Base-by-base conservation (phyloP, 2,888 invertebrate genomes). In the Bedellia somnulentella region DNA sequence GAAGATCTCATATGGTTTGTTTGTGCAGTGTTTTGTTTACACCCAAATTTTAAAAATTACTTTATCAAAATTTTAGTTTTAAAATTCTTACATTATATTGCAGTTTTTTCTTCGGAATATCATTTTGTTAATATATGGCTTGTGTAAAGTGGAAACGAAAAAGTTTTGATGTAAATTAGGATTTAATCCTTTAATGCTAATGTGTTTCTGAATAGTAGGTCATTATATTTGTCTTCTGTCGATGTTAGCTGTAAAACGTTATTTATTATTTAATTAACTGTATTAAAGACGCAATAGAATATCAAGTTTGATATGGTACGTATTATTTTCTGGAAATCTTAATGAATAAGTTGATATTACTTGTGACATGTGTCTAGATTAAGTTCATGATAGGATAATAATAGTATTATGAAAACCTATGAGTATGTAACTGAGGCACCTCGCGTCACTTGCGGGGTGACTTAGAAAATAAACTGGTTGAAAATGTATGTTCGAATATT, bases 1-100 rank as follows among this genome's bases (percentile, higher is more conserved):
- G 59, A 73, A 73, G 75, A 75, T 75, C 75, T 75, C 75, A 75
- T 73, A 71, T 45, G 62, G 62, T 66, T 73, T 70, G 71, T 75
- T 75, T 75, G 73, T 73, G 73, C 67, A 75, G 75, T 71, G 73
- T 75, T 75, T 68, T 73, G 64, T 71, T 75, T 62, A 67, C 66
- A 61, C 62, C 70, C 51, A 73, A 73, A 75, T 71, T 75, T 75
- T 73, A 70, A 64, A 46, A 64, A 53, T 51, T 54, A 50, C 45
- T 48, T 41, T 51, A 47, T 50, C 30, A 30, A 36, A 37, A 30
- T 27, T 33, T 31, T 33, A 26, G 32, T 35, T 22, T 25, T 28
- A 30, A 23, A 16, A 25, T 32, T 29, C n/a, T 15, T 34, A 24
- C 29, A n/a, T n/a, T n/a, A n/a, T n/a, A n/a, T n/a, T n/a, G n/a